Base-by-base conservation (phyloP, 2,888 invertebrate species). In the Cepaea hortensis region DNA sequence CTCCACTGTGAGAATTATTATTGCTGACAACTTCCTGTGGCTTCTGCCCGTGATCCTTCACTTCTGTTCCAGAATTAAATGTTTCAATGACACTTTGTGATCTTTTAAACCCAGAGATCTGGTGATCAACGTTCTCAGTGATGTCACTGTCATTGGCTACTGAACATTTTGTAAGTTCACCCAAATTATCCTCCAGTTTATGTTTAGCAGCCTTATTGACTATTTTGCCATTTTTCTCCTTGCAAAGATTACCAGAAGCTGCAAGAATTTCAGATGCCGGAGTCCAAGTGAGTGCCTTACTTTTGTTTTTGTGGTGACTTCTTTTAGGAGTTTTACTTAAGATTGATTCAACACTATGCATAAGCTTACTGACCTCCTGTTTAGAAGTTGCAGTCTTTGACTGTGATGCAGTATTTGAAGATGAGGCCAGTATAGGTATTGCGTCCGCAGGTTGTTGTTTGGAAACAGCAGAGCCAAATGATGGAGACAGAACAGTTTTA, bases 331-430 rank as follows among this genome's bases (percentile, higher is more conserved):
- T 72, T 20, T 82, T 81, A 65, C 50, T 81, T 11, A 86, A 62
- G n/a, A 86, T 86, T 20, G 86, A 81, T 65, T 86, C 82, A 6
- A 86, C 86, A 68, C 86, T 86, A 68, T 86, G 86, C 68, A 86
- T 72, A 3, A 86, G 81, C 18, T 76, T 72, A 55, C 72, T 80
- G 35, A 76, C 48, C 3, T 76, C 84, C 15, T 68, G 81, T 81
- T 61, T 81, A 72, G 15, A 61, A 35, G 83, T 81, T 72, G 7
- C 73, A 61, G 83, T 0, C 9, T 35, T 76, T 1, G 75, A 11
- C 35, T 61, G 62, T n/a, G 75, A 75, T 23, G 75, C 61, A 9
- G 5, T 7, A 15, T 18, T 18, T 75, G 61, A 7, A 13, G 75
- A 18, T 46, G 83, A 11, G 11, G 7, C 61, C 6, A 11, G 20